These are phyloP conservation scores for Disparrhopalites patrizii DNA, from an alignment of 2,888 invertebrate genomes.

Conservation along the genomic window DNA sequence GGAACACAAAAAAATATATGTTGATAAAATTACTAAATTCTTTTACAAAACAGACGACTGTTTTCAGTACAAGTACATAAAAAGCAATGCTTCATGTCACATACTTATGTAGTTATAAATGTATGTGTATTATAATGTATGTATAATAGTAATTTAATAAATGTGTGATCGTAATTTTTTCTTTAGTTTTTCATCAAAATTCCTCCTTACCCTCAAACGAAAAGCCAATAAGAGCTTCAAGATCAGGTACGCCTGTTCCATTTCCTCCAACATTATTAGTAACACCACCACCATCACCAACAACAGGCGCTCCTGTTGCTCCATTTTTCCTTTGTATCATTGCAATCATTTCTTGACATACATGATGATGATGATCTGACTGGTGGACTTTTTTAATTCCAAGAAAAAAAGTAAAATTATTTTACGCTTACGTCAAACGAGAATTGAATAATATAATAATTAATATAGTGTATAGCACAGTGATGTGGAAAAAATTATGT, in stretches of 20 bases:
- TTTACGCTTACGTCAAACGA: neutral
- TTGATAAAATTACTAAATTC: too few species aligned
- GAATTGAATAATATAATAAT: too few species aligned
- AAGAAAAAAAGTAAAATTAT: slow-evolving; percentile 7
- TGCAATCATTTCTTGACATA: slow-evolving; percentile 17
- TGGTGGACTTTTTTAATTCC: slow-evolving; percentile 16
- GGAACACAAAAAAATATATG: neutral
- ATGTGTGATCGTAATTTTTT: slow-evolving; percentile 3
- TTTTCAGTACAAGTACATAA: neutral
- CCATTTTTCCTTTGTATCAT: slow-evolving; percentile 21
- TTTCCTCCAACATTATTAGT: slow-evolving; percentile 76
- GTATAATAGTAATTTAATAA: neutral
- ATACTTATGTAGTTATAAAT: too few species aligned
- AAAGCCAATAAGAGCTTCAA: slow-evolving; percentile 44
- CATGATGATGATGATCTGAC: slow-evolving; percentile 12
- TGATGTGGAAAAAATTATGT: too few species aligned
- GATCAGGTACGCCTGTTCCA: slow-evolving; percentile 55
- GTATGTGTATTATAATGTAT: neutral
- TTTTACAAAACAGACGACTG: neutral
- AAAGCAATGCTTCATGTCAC: too few species aligned
- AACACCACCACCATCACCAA: slow-evolving; percentile 23
- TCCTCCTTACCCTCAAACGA: slow-evolving; percentile 28
- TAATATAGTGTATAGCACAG: too few species aligned
- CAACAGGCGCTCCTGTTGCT: slow-evolving; percentile 10
- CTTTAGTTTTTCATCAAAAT: slow-evolving; percentile 13